phyloP scores from a whole-genome alignment of 2,113 vertebrate species.

The Gorsachius goisagi region DNA sequence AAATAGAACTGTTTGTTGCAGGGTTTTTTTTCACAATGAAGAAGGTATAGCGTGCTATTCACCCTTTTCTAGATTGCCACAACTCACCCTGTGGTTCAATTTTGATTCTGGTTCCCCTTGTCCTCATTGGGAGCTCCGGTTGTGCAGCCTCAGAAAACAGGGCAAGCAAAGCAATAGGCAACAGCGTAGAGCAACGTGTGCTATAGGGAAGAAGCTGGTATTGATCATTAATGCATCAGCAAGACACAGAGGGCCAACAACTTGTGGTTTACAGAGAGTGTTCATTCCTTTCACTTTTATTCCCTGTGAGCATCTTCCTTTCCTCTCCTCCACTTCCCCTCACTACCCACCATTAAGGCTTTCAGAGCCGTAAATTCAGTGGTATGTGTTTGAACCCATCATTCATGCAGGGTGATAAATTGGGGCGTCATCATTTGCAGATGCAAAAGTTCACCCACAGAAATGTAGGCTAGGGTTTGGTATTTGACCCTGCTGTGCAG shows the following conservation, averaged over 20 bases:
- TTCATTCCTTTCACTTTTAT: not conserved
- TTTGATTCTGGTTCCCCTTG: not conserved
- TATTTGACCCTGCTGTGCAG: not conserved
- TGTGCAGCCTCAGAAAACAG: not conserved
- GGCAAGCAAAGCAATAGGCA: not conserved
- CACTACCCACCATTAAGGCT: not conserved
- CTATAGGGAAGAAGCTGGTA: not conserved
- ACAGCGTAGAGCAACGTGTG: rapidly evolving
- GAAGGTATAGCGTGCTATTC: not conserved
- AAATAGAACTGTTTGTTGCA: not conserved
- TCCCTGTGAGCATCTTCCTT: not conserved
- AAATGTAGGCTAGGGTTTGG: not conserved
- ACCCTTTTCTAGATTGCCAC: not conserved
- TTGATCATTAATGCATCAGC: not conserved
- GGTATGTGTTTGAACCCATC: not conserved
- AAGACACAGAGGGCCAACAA: not conserved
- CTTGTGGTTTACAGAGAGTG: not conserved
- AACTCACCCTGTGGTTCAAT: not conserved
- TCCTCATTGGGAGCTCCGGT: not conserved
- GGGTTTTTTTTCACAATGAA: not conserved
- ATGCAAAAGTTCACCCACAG: not conserved
- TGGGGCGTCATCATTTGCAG: not conserved
- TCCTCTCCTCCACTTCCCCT: not conserved
- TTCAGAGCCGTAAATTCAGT: not conserved
- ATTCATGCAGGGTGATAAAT: not conserved